These are phyloP conservation scores for Danio kyathit DNA, from an alignment of 2,797 vertebrate species.

Conservation along the genomic window DNA sequence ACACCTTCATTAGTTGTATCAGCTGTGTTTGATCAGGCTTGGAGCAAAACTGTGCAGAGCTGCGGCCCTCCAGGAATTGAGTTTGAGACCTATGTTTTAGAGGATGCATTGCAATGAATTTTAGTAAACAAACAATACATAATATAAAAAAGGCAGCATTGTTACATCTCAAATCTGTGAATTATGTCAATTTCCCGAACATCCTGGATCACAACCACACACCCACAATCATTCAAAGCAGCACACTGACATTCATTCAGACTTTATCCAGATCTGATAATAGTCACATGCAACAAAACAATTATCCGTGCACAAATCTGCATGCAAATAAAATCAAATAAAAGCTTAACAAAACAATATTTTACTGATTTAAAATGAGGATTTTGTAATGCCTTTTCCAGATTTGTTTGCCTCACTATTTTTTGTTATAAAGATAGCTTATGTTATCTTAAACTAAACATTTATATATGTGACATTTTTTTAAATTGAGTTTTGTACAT, in stretches of 20 bases:
- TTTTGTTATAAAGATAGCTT: conserved; percentile 8
- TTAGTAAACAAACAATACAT: not conserved
- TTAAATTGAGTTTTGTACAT: too few relatives aligned
- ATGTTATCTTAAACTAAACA: conserved; percentile 22
- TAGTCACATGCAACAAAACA: conserved; percentile 38
- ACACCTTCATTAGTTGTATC: too few relatives aligned
- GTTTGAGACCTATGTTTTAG: too few relatives aligned
- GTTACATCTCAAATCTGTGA: not conserved
- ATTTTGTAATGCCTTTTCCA: not conserved
- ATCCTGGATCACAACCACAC: not conserved
- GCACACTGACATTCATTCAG: conserved; percentile 25
- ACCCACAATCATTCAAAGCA: conserved; percentile 45
- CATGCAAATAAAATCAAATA: not conserved
- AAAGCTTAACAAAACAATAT: not conserved
- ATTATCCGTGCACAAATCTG: not conserved
- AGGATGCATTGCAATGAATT: not conserved
- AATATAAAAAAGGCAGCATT: not conserved
- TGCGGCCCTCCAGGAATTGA: too few relatives aligned
- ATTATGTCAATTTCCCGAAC: conserved; percentile 1
- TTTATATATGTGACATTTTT: too few relatives aligned
- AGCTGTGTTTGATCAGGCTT: too few relatives aligned
- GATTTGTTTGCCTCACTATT: conserved; percentile 12
- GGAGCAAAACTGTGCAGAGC: too few relatives aligned
- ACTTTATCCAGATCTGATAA: conserved; percentile 59
- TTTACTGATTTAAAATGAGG: not conserved